These are phyloP conservation scores for Phortica magna DNA, from an alignment of 2,888 invertebrate genomes.

Conservation along the genomic window DNA sequence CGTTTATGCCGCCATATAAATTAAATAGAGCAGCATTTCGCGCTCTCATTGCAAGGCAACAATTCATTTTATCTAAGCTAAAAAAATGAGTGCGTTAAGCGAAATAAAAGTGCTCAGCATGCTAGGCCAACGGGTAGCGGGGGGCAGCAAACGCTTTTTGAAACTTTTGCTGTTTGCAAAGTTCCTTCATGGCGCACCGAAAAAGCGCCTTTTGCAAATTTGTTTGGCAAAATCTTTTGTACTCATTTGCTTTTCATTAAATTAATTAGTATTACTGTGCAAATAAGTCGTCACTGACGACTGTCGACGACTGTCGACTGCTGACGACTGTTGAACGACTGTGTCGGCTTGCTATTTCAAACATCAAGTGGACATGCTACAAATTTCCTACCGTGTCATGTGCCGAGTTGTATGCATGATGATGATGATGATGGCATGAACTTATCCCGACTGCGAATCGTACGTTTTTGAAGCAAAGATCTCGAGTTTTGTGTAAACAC, in stretches of 20 bases:
- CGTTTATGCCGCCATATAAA: background rate
- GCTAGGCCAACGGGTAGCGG: no score
- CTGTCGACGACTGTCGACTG: background rate
- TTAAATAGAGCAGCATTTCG: background rate
- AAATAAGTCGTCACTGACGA: background rate
- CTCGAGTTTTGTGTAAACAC: constrained; percentile 77
- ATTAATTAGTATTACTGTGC: constrained; percentile 12
- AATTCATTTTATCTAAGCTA: background rate
- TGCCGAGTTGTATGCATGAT: background rate
- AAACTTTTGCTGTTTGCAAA: background rate
- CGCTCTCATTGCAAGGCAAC: background rate
- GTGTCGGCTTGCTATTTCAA: background rate
- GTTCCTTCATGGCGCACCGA: no score
- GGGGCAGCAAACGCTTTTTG: background rate
- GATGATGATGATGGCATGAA: no score
- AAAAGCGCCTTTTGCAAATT: background rate
- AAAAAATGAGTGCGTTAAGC: background rate
- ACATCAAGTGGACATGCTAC: constrained; percentile 9
- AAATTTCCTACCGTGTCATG: background rate
- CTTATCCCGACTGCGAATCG: constrained; percentile 19
- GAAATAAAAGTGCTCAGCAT: background rate
- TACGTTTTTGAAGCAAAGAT: constrained; percentile 69
- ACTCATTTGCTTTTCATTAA: constrained; percentile 21
- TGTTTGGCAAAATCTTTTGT: background rate
- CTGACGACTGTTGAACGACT: background rate